Percentiles rank a stretch among this genome's conserved stretches.
Conservation (phyloP, 2,888 invertebrate species). For the Yponomeuta cagnagella region DNA sequence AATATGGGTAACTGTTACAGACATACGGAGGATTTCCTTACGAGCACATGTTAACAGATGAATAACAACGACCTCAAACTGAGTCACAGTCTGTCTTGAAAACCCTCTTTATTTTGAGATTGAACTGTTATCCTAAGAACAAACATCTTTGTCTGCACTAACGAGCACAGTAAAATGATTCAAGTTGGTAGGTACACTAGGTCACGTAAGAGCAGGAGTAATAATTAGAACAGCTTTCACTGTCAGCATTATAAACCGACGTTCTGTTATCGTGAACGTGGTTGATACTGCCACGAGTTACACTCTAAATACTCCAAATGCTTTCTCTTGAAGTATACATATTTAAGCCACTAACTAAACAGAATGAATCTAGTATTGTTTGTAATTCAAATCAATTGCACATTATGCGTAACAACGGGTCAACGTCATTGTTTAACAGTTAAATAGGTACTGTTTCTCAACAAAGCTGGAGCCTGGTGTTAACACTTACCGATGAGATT, state of each 20-base stretch:
- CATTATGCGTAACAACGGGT: slow-evolving; percentile 24
- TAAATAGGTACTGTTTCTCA: neutral
- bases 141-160: slow-evolving; percentile 23
- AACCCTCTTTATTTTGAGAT: slow-evolving; percentile 31
- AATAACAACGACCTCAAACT: slow-evolving; percentile 60
- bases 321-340: neutral
- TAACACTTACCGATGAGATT: slow-evolving; percentile 88
- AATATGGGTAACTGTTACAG: slow-evolving; percentile 66
- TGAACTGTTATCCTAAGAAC: slow-evolving; percentile 34
- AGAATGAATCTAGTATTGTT: neutral
- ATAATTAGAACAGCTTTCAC: slow-evolving; percentile 12
- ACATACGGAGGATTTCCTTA: slow-evolving; percentile 30
- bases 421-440: slow-evolving; percentile 10
- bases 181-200: slow-evolving; percentile 22
- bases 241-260: slow-evolving; percentile 8
- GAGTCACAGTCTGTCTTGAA: slow-evolving; percentile 47
- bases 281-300: slow-evolving; percentile 3
- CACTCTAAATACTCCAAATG: slow-evolving; percentile 1
- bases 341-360: neutral
- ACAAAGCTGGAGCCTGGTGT: neutral
- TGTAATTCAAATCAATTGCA: slow-evolving; percentile 20
- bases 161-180: slow-evolving; percentile 20
- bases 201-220: slow-evolving; percentile 21
- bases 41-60: slow-evolving; percentile 27
- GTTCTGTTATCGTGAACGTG: slow-evolving; percentile 21